Evolutionary conservation across 2,888 invertebrate genomes (phyloP).

Genomic region (Augochlorella aurata): DNA sequence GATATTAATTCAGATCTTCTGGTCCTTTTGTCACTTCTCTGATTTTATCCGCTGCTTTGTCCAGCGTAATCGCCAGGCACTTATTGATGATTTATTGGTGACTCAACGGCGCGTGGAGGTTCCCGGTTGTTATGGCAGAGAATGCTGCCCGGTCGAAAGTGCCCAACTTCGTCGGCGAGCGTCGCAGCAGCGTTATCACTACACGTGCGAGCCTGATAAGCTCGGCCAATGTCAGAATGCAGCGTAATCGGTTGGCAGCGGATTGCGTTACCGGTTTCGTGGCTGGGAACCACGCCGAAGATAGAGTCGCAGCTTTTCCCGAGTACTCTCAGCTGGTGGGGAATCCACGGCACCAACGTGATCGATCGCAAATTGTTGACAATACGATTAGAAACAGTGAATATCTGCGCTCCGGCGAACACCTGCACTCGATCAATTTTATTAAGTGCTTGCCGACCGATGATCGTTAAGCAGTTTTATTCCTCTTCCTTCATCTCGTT

Average conservation of each 20-base stretch:
- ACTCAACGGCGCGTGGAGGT: too few species aligned
- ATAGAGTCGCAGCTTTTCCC: conserved; percentile 8
- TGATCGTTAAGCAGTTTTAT: background rate
- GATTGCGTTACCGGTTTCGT: conserved; percentile 40
- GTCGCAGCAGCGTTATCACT: conserved; percentile 50
- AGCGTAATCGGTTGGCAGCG: conserved; percentile 36
- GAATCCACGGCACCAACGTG: background rate
- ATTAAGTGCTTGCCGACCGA: background rate
- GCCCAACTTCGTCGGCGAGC: conserved; percentile 8
- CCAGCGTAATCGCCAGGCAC: background rate
- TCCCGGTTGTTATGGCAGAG: background rate
- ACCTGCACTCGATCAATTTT: conserved; percentile 1
- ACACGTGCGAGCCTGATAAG: conserved; percentile 58
- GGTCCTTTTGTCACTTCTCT: background rate
- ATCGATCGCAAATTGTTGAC: conserved; percentile 42
- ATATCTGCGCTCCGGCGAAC: background rate
- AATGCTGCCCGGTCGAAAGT: conserved; percentile 4
- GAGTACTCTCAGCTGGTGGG: background rate
- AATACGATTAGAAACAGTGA: conserved; percentile 18
- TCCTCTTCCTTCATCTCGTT: too few species aligned
- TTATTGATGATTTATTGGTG: background rate
- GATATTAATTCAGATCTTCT: background rate
- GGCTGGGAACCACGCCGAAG: conserved; percentile 18
- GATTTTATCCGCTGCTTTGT: background rate
- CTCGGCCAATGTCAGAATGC: conserved; percentile 59